A percentile compares a stretch with the other conserved stretches of the same genome.
Conservation (phyloP, 2,888 invertebrate genomes). For the Phortica magna region DNA sequence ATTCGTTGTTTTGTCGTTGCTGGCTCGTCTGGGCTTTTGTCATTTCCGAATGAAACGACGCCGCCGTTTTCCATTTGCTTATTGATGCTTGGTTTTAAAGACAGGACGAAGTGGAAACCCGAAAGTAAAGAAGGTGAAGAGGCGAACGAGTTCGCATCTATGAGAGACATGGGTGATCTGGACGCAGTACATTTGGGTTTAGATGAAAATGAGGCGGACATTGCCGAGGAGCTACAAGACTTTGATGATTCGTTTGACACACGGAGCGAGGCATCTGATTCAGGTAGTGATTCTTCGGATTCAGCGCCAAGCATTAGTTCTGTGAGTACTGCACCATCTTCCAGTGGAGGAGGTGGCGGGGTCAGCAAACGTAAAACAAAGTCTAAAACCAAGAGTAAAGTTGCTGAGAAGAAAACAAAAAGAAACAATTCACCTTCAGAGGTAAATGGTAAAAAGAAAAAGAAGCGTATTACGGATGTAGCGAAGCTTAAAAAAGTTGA, state of each 20-base stretch:
- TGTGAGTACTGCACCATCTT: slow-evolving; percentile 84
- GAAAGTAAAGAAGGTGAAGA: slow-evolving; percentile 1
- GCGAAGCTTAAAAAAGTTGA: slow-evolving; percentile 50
- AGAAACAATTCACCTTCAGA: slow-evolving; percentile 58
- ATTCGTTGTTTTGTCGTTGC: slow-evolving; percentile 21
- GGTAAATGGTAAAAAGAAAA: slow-evolving; percentile 64
- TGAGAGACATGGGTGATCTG: slow-evolving; percentile 77
- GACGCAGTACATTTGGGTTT: slow-evolving; percentile 84
- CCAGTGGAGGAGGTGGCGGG: slow-evolving; percentile 78
- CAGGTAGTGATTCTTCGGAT: slow-evolving; percentile 82
- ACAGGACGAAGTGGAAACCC: neutral
- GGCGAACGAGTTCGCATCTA: slow-evolving; percentile 35
- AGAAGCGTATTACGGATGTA: slow-evolving; percentile 44
- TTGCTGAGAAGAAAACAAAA: slow-evolving; percentile 59
- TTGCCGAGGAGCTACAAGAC: slow-evolving; percentile 89
- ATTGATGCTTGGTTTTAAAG: neutral
- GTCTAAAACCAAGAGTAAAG: slow-evolving; percentile 57
- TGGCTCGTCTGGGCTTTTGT: neutral
- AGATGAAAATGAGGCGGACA: slow-evolving; percentile 85
- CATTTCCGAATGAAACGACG: neutral
- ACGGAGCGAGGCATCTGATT: slow-evolving; percentile 91
- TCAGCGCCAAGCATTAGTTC: slow-evolving; percentile 87
- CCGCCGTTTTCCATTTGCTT: neutral
- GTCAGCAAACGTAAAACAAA: slow-evolving; percentile 57
- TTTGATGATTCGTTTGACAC: slow-evolving; percentile 86